Conservation (phyloP, 1,140 invertebrate species). For the Drosophila navojoa region DNA sequence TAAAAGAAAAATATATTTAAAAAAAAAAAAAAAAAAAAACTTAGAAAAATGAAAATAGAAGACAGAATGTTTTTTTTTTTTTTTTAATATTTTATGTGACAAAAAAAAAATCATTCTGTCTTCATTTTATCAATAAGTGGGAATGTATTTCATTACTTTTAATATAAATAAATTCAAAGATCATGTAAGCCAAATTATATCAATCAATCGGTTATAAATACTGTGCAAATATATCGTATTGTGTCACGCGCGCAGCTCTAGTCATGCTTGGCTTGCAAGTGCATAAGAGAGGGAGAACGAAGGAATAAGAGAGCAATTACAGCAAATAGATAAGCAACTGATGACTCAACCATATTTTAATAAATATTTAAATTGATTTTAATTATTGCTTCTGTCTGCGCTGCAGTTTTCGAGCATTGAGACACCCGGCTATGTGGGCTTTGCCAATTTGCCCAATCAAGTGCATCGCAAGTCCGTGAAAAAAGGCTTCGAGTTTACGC, state of each 20-base stretch:
- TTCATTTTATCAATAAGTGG: too few relatives aligned
- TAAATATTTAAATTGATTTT: slow-evolving; percentile 19
- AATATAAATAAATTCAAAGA: too few relatives aligned
- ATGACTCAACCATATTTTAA: slow-evolving; percentile 13
- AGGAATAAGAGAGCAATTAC: background rate
- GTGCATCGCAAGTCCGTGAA: slow-evolving; percentile 98
- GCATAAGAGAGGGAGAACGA: background rate
- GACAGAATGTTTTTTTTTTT: too few relatives aligned
- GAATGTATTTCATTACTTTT: too few relatives aligned
- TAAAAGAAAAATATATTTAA: too few relatives aligned
- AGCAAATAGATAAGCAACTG: slow-evolving; percentile 7
- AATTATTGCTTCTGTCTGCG: slow-evolving; percentile 12
- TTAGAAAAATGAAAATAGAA: too few relatives aligned
- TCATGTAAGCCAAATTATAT: background rate
- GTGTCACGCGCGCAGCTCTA: slow-evolving; percentile 3
- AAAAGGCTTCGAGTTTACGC: slow-evolving; percentile 98
- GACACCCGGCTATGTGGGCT: slow-evolving; percentile 95
- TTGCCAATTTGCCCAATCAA: slow-evolving; percentile 98
- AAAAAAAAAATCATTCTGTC: too few relatives aligned
- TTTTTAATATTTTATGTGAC: too few relatives aligned
- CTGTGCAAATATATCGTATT: background rate
- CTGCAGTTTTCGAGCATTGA: slow-evolving; percentile 91
- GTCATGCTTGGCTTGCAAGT: background rate
- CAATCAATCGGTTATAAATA: background rate
- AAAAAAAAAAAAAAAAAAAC: too few relatives aligned